Percentiles rank a stretch among this genome's conserved stretches.
phyloP scores from a whole-genome alignment of 2,797 vertebrate species.

The Danio albolineatus region DNA sequence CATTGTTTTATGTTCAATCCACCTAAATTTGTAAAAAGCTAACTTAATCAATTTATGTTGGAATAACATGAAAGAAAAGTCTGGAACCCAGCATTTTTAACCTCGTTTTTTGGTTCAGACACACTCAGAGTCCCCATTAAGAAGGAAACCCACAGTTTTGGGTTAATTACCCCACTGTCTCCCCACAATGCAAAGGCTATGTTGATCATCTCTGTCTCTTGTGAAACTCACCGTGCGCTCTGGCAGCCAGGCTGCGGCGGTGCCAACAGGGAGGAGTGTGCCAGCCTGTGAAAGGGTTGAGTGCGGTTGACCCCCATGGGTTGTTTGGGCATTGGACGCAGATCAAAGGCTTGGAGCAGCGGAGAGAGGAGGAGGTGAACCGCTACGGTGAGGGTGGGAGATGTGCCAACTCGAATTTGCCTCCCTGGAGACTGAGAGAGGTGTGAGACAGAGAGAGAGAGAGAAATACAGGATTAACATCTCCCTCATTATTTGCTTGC shows the following conservation, averaged over 20 bases:
- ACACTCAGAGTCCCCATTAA: not conserved
- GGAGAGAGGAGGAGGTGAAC: slow-evolving; percentile 30
- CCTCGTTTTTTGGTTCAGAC: not conserved
- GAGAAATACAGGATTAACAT: slow-evolving; percentile 28
- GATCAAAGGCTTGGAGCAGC: slow-evolving; percentile 72
- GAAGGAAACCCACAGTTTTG: slow-evolving; percentile 40
- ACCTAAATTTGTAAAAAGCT: no score
- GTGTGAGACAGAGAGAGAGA: slow-evolving; percentile 21
- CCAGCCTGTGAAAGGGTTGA: slow-evolving; percentile 67
- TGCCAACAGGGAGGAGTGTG: slow-evolving; percentile 65
- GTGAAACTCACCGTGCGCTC: slow-evolving; percentile 40
- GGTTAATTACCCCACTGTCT: slow-evolving; percentile 53
- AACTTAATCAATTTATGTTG: no score
- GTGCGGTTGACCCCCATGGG: slow-evolving; percentile 72
- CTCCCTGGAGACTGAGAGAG: slow-evolving; percentile 47
- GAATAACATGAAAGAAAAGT: no score
- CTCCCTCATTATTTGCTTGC: slow-evolving; percentile 34
- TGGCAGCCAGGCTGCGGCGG: slow-evolving; percentile 37
- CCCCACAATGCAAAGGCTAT: slow-evolving; percentile 46
- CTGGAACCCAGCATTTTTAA: no score
- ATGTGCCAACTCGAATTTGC: slow-evolving; percentile 51
- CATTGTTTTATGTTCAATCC: no score
- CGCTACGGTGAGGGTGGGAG: slow-evolving; percentile 47
- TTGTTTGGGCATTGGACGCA: slow-evolving; percentile 73
- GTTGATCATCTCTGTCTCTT: slow-evolving; percentile 35